Base-by-base conservation (phyloP, 2,113 vertebrate species). In the Chaenocephalus aceratus region DNA sequence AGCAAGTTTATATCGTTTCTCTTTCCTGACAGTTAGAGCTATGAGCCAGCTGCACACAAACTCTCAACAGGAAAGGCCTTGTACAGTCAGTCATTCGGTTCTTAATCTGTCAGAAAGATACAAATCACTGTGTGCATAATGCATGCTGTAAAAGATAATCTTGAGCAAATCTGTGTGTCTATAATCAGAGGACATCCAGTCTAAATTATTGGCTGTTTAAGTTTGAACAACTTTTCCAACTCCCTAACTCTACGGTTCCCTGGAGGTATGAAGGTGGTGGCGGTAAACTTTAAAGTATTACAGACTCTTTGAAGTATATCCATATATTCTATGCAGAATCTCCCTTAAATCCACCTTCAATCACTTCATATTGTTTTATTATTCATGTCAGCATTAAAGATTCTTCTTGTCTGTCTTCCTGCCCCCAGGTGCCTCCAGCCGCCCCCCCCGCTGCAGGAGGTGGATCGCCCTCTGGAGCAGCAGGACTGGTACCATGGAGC, bases 401-500 rank as follows among this genome's bases (percentile, higher is more conserved):
- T 44, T 52, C n/a, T 16, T 11, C 63, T 64, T 72, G 74, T 65
- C 51, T 85, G 66, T 70, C 52, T 41, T 63, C 57, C 62, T 81
- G 26, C 69, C 46, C 45, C 8, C 94, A 99, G 97, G 94, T 96
- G 54, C 96, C 94, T 0, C 96, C 96, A 0, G 94, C 89, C 0
- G 51, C 95, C 85, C 86, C 86, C 88, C 11, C 84, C 94, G 0
- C 80, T 96, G 23, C 96, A 95, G 0, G 96, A 96, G 9, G 88
- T 91, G n/a, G 95, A 98, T 90, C 97, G 96, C 85, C 97, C 98
- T 0, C 94, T 99, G 76, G 89, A 77, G 0, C 95, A 98, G 92
- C 98, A 99, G 94, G 89, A 80, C 87, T 99, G 98, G 98, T 99
- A 99, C 93, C 98, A 99, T 0, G 98, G 98, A 5, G 97, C 96